These are phyloP conservation scores for Serripes groenlandicus DNA, from an alignment of 2,888 invertebrate species.

Conservation along the genomic window DNA sequence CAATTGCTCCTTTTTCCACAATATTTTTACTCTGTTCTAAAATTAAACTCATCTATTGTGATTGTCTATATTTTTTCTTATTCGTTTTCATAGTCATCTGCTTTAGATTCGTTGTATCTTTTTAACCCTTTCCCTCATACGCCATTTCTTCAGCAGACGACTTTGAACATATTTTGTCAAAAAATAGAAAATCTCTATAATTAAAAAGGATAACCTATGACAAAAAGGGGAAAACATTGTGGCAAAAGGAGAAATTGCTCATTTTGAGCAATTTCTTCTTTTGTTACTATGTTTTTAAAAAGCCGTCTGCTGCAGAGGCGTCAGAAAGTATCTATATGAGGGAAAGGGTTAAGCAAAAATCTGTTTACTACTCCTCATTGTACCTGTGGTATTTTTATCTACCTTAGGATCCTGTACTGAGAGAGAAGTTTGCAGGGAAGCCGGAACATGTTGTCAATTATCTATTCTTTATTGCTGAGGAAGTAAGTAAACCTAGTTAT, in stretches of 20 bases:
- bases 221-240: not conserved
- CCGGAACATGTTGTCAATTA: constrained; percentile 99
- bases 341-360: not conserved
- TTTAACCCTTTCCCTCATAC: no score
- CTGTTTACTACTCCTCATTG: not conserved
- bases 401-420: constrained; percentile 93
- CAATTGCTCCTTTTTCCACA: no score
- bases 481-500: constrained; percentile 91
- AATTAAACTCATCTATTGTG: no score
- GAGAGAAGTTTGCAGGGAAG: constrained; percentile 98
- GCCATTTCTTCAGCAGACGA: no score
- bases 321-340: not conserved
- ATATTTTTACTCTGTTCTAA: no score
- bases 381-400: not conserved
- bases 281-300: not conserved
- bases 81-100: no score
- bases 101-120: no score
- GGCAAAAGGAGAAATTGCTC: not conserved
- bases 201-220: no score
- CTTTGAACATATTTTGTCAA: no score
- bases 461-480: constrained; percentile 98
- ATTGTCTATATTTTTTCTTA: no score
- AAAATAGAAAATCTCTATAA: no score
- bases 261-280: not conserved
- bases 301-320: no score